phyloP scores from a whole-genome alignment of 2,797 vertebrate species.

The Takifugu rubripes region DNA sequence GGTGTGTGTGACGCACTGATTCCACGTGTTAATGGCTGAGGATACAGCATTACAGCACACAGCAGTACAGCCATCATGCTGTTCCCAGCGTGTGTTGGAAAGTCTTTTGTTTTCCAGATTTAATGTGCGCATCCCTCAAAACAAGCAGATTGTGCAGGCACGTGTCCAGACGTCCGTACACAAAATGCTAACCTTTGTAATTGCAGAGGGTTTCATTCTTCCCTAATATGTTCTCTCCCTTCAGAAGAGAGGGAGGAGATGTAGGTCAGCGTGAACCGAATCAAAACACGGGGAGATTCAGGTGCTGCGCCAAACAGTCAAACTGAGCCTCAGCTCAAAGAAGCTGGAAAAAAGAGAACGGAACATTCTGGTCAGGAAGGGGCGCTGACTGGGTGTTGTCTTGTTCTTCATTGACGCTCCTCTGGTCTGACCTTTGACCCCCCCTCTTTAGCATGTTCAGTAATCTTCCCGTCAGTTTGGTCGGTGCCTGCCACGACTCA shows the following conservation, averaged over 20 bases:
- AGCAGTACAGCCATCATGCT: conserved; percentile 2
- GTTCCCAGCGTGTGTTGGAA: conserved; percentile 23
- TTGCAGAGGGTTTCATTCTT: conserved; percentile 7
- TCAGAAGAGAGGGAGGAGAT: background rate
- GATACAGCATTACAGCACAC: background rate
- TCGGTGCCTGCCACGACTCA: conserved; percentile 16
- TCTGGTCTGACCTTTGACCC: conserved; percentile 60
- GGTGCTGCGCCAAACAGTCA: too few species aligned
- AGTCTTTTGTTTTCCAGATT: conserved; percentile 52
- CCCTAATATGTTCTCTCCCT: too few species aligned
- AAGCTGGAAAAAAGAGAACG: conserved; percentile 13
- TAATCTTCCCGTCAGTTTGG: conserved; percentile 50
- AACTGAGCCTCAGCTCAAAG: background rate
- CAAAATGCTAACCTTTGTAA: conserved; percentile 1
- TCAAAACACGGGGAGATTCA: too few species aligned
- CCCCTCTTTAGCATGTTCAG: conserved; percentile 32
- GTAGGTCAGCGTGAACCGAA: background rate
- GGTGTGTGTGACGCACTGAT: conserved; percentile 35
- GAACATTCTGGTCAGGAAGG: conserved; percentile 1
- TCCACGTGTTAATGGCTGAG: conserved; percentile 41
- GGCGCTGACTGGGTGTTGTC: conserved; percentile 6
- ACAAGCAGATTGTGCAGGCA: conserved; percentile 68
- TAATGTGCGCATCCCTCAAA: conserved; percentile 42
- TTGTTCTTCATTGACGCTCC: conserved; percentile 20
- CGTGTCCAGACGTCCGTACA: conserved; percentile 45